A percentile compares a stretch with the other conserved stretches of the same genome.
These are phyloP conservation scores for Xanthostigma xanthostigma DNA, from an alignment of 2,888 invertebrate genomes.

Conservation along the genomic window DNA sequence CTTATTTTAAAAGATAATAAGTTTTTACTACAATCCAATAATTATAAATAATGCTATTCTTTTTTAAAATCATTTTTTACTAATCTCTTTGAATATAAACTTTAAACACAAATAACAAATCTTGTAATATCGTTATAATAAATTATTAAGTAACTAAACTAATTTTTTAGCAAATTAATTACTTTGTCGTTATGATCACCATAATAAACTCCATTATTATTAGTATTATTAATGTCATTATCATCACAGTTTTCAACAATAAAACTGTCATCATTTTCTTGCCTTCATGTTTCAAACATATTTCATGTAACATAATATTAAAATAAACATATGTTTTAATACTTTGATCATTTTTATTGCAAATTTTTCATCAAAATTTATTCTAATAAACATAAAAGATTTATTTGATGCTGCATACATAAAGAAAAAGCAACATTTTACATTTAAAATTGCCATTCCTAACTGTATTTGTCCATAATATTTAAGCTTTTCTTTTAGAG, in stretches of 20 bases:
- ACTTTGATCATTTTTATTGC: not conserved
- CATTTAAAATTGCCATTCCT: conserved; percentile 13
- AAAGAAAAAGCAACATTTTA: conserved; percentile 9
- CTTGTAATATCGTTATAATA: too few species aligned
- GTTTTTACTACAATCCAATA: conserved; percentile 3
- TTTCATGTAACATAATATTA: conserved; percentile 5
- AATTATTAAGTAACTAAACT: too few species aligned
- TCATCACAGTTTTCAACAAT: too few species aligned
- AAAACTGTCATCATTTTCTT: too few species aligned
- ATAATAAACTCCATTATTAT: too few species aligned
- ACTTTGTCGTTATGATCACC: too few species aligned
- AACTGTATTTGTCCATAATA: conserved; percentile 13
- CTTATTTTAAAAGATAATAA: conserved; percentile 6
- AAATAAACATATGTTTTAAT: conserved; percentile 8
- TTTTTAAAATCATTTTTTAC: too few species aligned
- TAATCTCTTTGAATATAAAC: too few species aligned
- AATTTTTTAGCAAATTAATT: too few species aligned
- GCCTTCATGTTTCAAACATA: too few species aligned
- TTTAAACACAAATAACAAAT: too few species aligned
- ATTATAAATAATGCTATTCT: not conserved
- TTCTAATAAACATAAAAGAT: conserved; percentile 1
- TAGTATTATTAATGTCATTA: too few species aligned
- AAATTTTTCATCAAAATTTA: conserved; percentile 6
- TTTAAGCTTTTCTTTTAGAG: conserved; percentile 10
- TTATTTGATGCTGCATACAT: conserved; percentile 5